Conservation (phyloP, 2,113 vertebrate genomes). For the Caranx melampygus region DNA sequence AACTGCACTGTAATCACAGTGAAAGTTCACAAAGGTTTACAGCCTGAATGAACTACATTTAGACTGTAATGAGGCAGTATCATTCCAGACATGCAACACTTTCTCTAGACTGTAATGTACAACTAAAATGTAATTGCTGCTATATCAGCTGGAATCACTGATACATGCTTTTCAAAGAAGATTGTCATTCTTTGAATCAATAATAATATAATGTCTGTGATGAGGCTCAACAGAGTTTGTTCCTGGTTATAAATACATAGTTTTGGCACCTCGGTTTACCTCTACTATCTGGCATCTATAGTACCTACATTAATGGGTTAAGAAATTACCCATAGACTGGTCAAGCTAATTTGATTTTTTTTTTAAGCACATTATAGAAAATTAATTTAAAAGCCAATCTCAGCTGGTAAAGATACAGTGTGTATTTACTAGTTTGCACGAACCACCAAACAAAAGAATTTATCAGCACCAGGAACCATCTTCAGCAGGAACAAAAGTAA, state of each 20-base stretch:
- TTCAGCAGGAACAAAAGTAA: slow-evolving; percentile 42
- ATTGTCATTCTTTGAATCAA: background rate
- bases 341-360: background rate
- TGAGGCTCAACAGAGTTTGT: background rate
- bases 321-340: background rate
- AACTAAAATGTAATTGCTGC: background rate
- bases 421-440: slow-evolving; percentile 37
- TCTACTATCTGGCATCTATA: background rate
- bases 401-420: slow-evolving; percentile 14
- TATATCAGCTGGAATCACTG: background rate
- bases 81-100: background rate
- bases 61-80: background rate
- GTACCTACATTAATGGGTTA: background rate
- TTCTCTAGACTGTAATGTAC: background rate
- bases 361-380: slow-evolving; percentile 17
- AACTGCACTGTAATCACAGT: background rate
- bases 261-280: background rate
- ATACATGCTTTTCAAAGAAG: too few relatives aligned
- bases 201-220: background rate
- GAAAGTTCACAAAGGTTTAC: background rate
- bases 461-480: slow-evolving; percentile 30
- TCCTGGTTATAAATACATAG: background rate
- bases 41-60: background rate
- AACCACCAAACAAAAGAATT: slow-evolving; percentile 30
- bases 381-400: slow-evolving; percentile 24